Base-by-base conservation (phyloP, 2,797 vertebrate genomes). In the Eidolon dupreanum region DNA sequence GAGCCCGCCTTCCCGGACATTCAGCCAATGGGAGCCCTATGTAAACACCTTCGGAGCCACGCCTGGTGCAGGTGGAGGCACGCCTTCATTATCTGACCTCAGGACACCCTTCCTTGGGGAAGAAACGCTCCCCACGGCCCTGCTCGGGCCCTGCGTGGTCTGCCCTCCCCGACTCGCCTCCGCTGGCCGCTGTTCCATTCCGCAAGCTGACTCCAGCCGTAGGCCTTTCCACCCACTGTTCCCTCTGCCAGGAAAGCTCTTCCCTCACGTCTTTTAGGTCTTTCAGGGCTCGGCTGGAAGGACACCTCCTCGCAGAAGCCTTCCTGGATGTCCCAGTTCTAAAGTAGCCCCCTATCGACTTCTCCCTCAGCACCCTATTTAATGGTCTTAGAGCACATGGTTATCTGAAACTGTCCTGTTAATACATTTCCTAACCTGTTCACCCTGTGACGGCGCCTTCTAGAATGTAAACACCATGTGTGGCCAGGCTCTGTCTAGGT, bases 301-400 rank as follows among this genome's bases (percentile, higher is more conserved):
- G 53, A 26, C 26, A 22, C 53, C 70, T 88, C 55, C 77, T 75
- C 51, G 10, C 0, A n/a, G 98, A 99, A 98, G 98, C 97, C 97
- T 97, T 49, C 73, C 65, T 46, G 71, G 96, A 26, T 89, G 89
- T 43, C 73, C 77, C 77, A 71, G 3, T 59, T 55, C 26, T 41
- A 31, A 53, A 2, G 73, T 8, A 7, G 28, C 20, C 36, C 49
- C 74, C 19, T 1, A 12, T 10, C 73, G 41, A 22, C 46, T 31
- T n/a, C 6, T 13, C 24, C 59, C 82, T 41, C 33, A 26, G 33
- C 20, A 19, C 61, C 26, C 38, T 59, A 41, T 20, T 41, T 41
- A 38, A 26, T 3, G 28, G 78, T 73, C 55, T 41, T n/a, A 43
- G 46, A 46, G 12, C 36, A 7, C 8, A 17, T 1, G 19, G 61